These are phyloP conservation scores for Chrysotoxum bicinctum DNA, from an alignment of 2,888 invertebrate species.

Conservation along the genomic window DNA sequence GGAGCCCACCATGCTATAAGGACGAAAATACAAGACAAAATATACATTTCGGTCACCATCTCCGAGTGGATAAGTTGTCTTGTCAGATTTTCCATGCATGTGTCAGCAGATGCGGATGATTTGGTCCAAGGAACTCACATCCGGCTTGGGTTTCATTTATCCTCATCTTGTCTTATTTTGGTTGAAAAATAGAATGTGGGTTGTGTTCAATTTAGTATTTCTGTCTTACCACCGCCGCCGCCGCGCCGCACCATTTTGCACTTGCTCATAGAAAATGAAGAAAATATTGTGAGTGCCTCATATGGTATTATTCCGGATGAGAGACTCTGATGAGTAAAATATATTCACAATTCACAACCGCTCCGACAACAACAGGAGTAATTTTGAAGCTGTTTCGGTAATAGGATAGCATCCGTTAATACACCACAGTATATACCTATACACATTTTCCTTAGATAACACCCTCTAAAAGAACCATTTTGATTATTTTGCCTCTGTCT, in stretches of 20 bases:
- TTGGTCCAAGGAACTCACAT: constrained; percentile 34
- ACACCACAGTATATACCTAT: background rate
- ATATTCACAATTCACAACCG: constrained; percentile 29
- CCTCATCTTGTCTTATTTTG: constrained; percentile 4
- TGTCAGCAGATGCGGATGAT: constrained; percentile 42
- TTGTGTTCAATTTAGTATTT: constrained; percentile 23
- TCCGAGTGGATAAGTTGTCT: constrained; percentile 14
- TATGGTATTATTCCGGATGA: constrained; percentile 50
- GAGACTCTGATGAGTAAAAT: constrained; percentile 16
- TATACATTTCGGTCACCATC: background rate
- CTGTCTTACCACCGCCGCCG: background rate
- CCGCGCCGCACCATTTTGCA: background rate
- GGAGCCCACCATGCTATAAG: background rate
- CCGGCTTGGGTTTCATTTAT: constrained; percentile 25
- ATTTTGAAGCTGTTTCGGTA: constrained; percentile 7
- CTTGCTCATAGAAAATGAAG: background rate
- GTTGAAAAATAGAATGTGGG: background rate
- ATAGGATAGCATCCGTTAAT: constrained; percentile 12
- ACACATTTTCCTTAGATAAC: background rate
- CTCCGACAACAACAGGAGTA: background rate
- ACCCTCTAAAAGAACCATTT: background rate
- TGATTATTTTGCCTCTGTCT: background rate
- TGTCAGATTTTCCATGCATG: constrained; percentile 25
- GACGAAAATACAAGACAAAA: background rate
- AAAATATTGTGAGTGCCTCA: constrained; percentile 31